Conservation (phyloP, 1,140 invertebrate genomes). For the Heliconius hewitsoni region DNA sequence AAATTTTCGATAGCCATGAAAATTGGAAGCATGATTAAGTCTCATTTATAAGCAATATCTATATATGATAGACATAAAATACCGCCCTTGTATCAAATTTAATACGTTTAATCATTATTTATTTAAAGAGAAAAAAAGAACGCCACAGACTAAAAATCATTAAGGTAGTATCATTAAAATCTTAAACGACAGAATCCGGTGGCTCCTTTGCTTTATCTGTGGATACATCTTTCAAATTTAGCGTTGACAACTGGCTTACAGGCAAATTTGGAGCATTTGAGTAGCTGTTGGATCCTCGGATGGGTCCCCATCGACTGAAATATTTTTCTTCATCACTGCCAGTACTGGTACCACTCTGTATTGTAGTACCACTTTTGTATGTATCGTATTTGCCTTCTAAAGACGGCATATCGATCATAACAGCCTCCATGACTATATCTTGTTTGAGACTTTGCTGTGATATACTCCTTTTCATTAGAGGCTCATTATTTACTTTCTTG, state of each 20-base stretch:
- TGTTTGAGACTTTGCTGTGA: conserved; percentile 70
- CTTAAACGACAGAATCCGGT: conserved; percentile 58
- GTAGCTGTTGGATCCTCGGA: conserved; percentile 70
- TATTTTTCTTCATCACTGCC: conserved; percentile 44
- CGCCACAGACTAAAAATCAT: not conserved
- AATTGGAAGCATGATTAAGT: conserved; percentile 6
- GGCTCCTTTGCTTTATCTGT: conserved; percentile 45
- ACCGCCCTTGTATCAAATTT: not conserved
- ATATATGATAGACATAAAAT: not conserved
- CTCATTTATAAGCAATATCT: not conserved
- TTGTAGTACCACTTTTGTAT: conserved; percentile 45
- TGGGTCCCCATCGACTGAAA: conserved; percentile 66
- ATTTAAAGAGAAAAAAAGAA: not conserved
- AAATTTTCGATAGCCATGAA: not conserved
- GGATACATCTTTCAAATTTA: conserved; percentile 55
- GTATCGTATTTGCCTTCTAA: conserved; percentile 59
- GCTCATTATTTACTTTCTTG: conserved; percentile 40
- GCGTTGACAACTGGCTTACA: conserved; percentile 67
- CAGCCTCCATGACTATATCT: conserved; percentile 66
- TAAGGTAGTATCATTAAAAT: not conserved
- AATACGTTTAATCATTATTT: not conserved
- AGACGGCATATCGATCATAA: conserved; percentile 69
- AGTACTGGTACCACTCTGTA: conserved; percentile 37
- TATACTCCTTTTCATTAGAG: conserved; percentile 56
- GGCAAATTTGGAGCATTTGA: conserved; percentile 55